Evolutionary conservation across 2,113 vertebrate species (phyloP), one percentile per base, ranked within the genome.

Genomic region (Carlito syrichta): DNA sequence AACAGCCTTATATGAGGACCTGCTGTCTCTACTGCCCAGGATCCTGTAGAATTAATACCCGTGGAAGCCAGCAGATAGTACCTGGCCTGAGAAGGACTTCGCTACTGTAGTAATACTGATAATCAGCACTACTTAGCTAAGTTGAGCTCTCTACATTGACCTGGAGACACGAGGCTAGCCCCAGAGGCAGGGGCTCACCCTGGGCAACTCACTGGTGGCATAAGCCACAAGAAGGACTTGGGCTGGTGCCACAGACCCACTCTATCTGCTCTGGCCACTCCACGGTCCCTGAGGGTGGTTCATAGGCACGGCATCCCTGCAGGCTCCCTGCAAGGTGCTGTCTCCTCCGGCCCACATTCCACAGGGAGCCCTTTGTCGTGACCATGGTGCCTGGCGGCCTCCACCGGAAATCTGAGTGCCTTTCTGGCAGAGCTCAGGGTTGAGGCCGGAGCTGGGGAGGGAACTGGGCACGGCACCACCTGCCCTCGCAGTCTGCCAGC

Each of bases 401-500:
- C 86, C n/a, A n/a, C 63, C 74, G 32, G 90, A 78, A 96, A 27
- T 20, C 85, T 69, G 82, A 96, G 95, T 83, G 91, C 96, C 92
- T 96, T 96, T 73, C 82, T 97, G 96, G 97, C 92, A 96, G 45
- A 77, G 85, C 16, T n/a, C 43, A 8, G 60, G 52, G 91, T 32
- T 19, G 27, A 27, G n/a, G 22, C n/a, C 32, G 25, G 85, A 63
- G 8, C 63, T 0, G 0, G 2, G 8, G 63, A 6, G 62, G 79
- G 87, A 43, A 74, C 43, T 43, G 82, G 96, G 96, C 97, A 83
- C 0, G 0, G 62, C 13, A 85, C 91, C 96, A 74, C 56, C n/a
- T 60, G 82, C 78, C 81, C 52, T 73, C 2, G 1, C 52, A 25
- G 54, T 43, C 91, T 87, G 95, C 96, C 96, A 96, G 84, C 76